Evolutionary conservation across 2,888 invertebrate genomes (phyloP).

Genomic region (Drosophila anomalipes): DNA sequence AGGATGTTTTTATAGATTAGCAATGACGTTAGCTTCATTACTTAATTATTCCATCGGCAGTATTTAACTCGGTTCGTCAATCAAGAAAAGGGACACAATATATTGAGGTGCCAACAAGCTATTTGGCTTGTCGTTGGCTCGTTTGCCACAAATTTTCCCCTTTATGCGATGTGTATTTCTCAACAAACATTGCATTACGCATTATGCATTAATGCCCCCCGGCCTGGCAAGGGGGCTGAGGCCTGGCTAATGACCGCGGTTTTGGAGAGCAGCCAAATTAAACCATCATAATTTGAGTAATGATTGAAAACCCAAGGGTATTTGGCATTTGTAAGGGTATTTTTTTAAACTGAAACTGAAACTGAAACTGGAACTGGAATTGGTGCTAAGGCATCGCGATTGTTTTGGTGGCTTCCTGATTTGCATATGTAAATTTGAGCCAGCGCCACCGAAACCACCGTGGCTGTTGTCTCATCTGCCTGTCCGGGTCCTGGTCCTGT

Average conservation of each 20-base stretch:
- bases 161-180: not conserved
- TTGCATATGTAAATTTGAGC: constrained; percentile 75
- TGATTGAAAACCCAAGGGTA: constrained; percentile 79
- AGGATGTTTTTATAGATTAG: no score
- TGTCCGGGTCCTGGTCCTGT: constrained; percentile 17
- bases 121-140: not conserved
- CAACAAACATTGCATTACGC: constrained; percentile 74
- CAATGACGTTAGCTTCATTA: no score
- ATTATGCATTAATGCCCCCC: constrained; percentile 68
- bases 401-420: constrained; percentile 53
- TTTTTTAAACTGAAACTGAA: constrained; percentile 21
- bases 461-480: not conserved
- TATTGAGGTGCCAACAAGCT: constrained; percentile 1
- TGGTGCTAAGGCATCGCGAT: constrained; percentile 12
- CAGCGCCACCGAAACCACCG: constrained; percentile 27
- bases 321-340: constrained; percentile 56
- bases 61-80: not conserved
- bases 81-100: not conserved
- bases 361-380: constrained; percentile 8
- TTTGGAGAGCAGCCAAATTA: constrained; percentile 68
- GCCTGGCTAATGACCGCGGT: constrained; percentile 72
- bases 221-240: constrained; percentile 22
- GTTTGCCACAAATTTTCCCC: not conserved
- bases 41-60: not conserved
- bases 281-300: constrained; percentile 80